phyloP scores from a whole-genome alignment of 1,140 invertebrate genomes.

The Scaptomyza montana region DNA sequence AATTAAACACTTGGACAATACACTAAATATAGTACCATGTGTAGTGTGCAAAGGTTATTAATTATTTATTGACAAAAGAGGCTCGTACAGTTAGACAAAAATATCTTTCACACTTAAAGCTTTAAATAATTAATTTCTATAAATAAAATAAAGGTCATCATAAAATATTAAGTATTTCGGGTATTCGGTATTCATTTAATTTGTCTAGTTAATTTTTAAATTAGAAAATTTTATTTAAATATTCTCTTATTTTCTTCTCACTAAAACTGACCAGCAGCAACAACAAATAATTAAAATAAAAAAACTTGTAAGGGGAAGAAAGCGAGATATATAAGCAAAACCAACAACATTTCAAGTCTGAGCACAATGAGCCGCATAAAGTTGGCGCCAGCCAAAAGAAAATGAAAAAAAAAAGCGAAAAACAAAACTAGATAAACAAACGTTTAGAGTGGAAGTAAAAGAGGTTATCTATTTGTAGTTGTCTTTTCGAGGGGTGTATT shows the following conservation, averaged over 20 bases:
- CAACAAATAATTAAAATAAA: conserved; percentile 14
- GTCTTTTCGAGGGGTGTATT: neutral
- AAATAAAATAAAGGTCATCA: too few species aligned
- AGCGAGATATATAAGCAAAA: conserved; percentile 17
- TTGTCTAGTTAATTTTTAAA: too few species aligned
- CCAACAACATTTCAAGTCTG: conserved; percentile 40
- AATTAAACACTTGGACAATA: conserved; percentile 26
- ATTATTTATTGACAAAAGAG: neutral
- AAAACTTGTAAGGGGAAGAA: neutral
- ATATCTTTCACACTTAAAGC: too few species aligned
- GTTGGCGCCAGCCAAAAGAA: conserved; percentile 63
- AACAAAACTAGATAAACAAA: conserved; percentile 29
- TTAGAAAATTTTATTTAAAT: too few species aligned
- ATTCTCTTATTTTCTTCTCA: conserved; percentile 1
- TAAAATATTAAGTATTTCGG: too few species aligned
- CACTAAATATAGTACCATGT: neutral
- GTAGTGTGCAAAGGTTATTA: neutral
- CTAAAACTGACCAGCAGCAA: conserved; percentile 38
- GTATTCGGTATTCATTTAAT: too few species aligned
- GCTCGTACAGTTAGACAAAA: too few species aligned
- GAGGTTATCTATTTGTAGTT: too few species aligned
- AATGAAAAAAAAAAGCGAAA: conserved; percentile 9
- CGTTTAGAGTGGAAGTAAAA: neutral
- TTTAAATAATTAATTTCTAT: too few species aligned
- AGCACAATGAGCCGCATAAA: conserved; percentile 57